Evolutionary conservation across 2,113 vertebrate species (phyloP), one percentile per base, ranked within the genome.

Genomic region (Zosterops lateralis): DNA sequence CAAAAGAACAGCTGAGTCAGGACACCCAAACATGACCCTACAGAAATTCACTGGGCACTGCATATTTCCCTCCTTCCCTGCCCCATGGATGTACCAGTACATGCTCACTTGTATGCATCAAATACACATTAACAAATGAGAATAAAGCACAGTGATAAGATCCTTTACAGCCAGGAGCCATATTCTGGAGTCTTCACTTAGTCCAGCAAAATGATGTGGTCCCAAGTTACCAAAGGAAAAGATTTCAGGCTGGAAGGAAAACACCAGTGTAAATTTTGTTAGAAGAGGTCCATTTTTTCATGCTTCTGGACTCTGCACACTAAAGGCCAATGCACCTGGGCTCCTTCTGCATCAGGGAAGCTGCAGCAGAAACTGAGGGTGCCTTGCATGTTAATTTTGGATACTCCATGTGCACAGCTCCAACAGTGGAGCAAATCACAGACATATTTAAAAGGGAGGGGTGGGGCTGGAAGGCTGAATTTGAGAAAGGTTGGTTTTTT

Each of bases 321-420:
- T 68, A 15, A 79, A 79, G 62, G 4, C 29, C 89, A 64, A 18
- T 44, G 24, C 50, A 44, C 11, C 54, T n/a, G 20, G 40, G 24
- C 32, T 71, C 20, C 74, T 78, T 54, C 3, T 5, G 40, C 57
- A 87, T 36, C 31, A 71, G 26, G 28, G 18, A 34, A 17, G 8
- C 44, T 87, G 61, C 70, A 87, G 82, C 66, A 94, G 71, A 64
- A 75, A 40, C 40, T 32, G 10, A 5, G 6, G 4, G 12, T 58
- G 12, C 22, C 38, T 72, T 3, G 1, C 3, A 20, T 29, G 13
- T 53, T 62, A 0, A 0, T n/a, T 84, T 68, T 85, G 66, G 40
- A 34, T 75, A 16, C 12, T 42, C 25, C 54, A 32, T 3, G 9
- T 31, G 29, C 87, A 58, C 42, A 84, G 47, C 14, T 76, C 51